These are phyloP conservation scores for Anomalospiza imberbis DNA, from an alignment of 2,797 vertebrate genomes.

Conservation along the genomic window DNA sequence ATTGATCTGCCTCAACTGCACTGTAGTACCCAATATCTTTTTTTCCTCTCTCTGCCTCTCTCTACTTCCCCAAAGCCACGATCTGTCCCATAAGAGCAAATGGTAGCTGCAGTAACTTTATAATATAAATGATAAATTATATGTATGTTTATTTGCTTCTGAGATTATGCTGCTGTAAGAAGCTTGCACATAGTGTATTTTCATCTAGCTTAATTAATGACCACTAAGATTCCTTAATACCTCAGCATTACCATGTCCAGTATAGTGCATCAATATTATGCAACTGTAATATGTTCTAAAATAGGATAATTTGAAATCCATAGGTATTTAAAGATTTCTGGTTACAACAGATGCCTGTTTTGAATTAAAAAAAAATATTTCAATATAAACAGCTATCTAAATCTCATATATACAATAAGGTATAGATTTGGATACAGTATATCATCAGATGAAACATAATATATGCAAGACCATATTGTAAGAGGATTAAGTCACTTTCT, in stretches of 20 bases:
- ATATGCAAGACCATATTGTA: neutral
- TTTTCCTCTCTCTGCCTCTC: neutral
- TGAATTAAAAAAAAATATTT: neutral
- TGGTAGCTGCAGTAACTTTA: neutral
- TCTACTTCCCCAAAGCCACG: neutral
- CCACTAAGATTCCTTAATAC: neutral
- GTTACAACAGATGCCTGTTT: neutral
- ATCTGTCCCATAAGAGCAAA: neutral
- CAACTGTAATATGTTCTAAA: neutral
- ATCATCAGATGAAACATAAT: neutral
- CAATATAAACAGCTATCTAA: neutral
- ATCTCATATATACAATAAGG: neutral
- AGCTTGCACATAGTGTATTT: neutral
- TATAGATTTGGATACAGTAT: neutral
- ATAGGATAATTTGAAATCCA: neutral
- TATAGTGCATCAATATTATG: neutral
- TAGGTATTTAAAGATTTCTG: neutral
- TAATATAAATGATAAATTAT: neutral
- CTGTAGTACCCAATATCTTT: accelerated
- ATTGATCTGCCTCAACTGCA: neutral
- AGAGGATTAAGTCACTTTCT: neutral
- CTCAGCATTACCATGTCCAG: neutral
- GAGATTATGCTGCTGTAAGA: neutral
- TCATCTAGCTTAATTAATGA: neutral
- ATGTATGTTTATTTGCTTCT: neutral